phyloP scores from a whole-genome alignment of 2,113 vertebrate genomes.

The Crotalus helleri region DNA sequence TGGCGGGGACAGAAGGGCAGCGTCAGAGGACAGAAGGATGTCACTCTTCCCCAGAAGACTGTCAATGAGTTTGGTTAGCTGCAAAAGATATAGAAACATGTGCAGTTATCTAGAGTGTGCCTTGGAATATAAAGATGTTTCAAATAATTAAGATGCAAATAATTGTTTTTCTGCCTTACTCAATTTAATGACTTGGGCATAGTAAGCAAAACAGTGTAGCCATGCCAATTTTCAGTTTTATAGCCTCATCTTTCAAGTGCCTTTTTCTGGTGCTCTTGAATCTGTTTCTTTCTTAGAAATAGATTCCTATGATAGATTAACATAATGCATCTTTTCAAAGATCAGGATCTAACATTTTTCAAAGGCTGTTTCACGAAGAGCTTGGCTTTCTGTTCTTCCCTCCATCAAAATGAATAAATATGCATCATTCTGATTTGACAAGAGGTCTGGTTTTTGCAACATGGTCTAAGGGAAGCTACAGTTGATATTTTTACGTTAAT shows the following conservation, averaged over 20 bases:
- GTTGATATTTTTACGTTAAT: slow-evolving; percentile 64
- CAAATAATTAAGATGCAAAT: slow-evolving; percentile 39
- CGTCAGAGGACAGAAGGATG: not conserved
- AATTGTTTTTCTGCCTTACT: slow-evolving; percentile 28
- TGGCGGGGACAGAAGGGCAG: not conserved
- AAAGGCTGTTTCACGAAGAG: slow-evolving; percentile 43
- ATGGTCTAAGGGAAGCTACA: slow-evolving; percentile 59
- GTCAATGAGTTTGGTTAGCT: not conserved
- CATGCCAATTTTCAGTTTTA: slow-evolving; percentile 26
- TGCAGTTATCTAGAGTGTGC: not conserved
- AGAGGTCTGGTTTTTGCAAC: slow-evolving; percentile 55
- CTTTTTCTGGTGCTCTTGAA: not conserved
- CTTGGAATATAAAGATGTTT: slow-evolving; percentile 31
- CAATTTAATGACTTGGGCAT: slow-evolving; percentile 26
- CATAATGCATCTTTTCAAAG: slow-evolving; percentile 45
- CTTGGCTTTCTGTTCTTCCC: slow-evolving; percentile 37
- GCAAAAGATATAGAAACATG: slow-evolving; percentile 5
- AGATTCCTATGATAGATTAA: not conserved
- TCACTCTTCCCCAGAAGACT: not conserved
- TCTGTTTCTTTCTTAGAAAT: slow-evolving; percentile 10
- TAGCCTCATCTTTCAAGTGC: slow-evolving; percentile 1
- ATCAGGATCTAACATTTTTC: slow-evolving; percentile 51
- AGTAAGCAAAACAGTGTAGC: slow-evolving; percentile 3
- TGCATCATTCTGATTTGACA: slow-evolving; percentile 55
- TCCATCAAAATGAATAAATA: slow-evolving; percentile 51